Conservation (phyloP, 2,797 vertebrate species). For the Scyliorhinus canicula region DNA sequence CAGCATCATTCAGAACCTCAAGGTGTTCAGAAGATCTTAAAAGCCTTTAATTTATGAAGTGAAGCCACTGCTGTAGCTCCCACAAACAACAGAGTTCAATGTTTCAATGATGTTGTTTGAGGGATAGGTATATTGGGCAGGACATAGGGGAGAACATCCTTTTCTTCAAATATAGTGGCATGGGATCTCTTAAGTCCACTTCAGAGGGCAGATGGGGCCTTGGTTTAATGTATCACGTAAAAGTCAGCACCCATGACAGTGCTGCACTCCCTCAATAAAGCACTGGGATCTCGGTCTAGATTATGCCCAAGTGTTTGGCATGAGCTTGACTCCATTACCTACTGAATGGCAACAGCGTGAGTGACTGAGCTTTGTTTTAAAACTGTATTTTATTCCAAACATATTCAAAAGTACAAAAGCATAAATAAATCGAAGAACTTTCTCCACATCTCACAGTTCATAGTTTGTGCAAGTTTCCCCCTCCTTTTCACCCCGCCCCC, state of each 20-base stretch:
- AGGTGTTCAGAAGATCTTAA: not conserved
- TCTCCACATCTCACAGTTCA: no score
- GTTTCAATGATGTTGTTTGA: not conserved
- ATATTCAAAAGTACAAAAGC: no score
- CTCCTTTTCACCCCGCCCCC: no score
- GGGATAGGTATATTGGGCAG: not conserved
- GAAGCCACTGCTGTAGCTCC: not conserved
- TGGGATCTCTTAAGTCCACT: not conserved
- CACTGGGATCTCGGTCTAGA: no score
- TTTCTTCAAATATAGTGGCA: not conserved
- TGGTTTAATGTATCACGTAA: not conserved
- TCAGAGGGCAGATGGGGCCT: not conserved
- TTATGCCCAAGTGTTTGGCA: not conserved
- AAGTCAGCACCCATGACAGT: not conserved
- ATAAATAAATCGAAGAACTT: no score
- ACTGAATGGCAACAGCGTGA: not conserved
- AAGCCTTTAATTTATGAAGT: not conserved
- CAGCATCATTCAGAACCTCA: not conserved
- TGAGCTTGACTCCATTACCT: not conserved
- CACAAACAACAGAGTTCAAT: not conserved
- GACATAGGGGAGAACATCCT: not conserved
- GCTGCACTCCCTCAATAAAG: no score
- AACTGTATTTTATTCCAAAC: no score
- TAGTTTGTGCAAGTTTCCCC: no score
- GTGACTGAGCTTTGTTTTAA: not conserved